These are phyloP conservation scores for Hippocampus barbouri DNA, from an alignment of 2,113 vertebrate species.

Conservation along the genomic window DNA sequence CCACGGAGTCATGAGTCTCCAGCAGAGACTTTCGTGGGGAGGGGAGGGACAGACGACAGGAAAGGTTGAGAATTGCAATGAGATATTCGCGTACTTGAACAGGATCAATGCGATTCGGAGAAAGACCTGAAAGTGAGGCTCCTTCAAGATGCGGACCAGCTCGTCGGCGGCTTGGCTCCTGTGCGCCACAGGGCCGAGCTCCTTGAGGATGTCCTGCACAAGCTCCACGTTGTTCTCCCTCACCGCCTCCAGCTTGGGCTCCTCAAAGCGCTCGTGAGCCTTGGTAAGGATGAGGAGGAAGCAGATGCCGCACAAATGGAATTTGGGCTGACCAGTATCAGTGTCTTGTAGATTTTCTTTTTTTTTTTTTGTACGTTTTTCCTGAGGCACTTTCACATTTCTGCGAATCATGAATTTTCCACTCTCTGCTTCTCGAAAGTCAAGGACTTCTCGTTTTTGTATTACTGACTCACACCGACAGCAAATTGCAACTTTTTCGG, in stretches of 20 bases:
- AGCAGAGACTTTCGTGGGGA: slow-evolving; percentile 79
- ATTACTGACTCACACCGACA: slow-evolving; percentile 7
- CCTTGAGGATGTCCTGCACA: slow-evolving; percentile 91
- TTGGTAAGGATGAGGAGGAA: slow-evolving; percentile 39
- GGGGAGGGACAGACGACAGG: neutral
- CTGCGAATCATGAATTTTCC: slow-evolving; percentile 39
- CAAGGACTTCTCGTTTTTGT: slow-evolving; percentile 1
- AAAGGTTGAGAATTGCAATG: neutral
- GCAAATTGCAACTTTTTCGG: too few species aligned
- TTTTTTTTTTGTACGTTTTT: slow-evolving; percentile 9
- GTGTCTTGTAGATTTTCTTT: neutral
- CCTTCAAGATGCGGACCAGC: slow-evolving; percentile 83
- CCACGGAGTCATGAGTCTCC: slow-evolving; percentile 93
- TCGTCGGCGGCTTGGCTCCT: slow-evolving; percentile 78
- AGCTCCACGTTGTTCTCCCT: slow-evolving; percentile 90
- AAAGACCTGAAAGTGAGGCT: slow-evolving; percentile 91
- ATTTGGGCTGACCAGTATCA: neutral
- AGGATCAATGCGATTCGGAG: too few species aligned
- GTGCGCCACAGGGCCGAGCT: slow-evolving; percentile 75
- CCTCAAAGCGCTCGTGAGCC: slow-evolving; percentile 89
- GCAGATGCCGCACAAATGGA: neutral
- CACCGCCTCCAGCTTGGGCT: slow-evolving; percentile 90
- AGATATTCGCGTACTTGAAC: neutral
- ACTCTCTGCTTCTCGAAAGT: slow-evolving; percentile 16
- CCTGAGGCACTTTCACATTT: slow-evolving; percentile 45